phyloP scores from a whole-genome alignment of 2,888 invertebrate species.

The Ophonus ardosiacus region DNA sequence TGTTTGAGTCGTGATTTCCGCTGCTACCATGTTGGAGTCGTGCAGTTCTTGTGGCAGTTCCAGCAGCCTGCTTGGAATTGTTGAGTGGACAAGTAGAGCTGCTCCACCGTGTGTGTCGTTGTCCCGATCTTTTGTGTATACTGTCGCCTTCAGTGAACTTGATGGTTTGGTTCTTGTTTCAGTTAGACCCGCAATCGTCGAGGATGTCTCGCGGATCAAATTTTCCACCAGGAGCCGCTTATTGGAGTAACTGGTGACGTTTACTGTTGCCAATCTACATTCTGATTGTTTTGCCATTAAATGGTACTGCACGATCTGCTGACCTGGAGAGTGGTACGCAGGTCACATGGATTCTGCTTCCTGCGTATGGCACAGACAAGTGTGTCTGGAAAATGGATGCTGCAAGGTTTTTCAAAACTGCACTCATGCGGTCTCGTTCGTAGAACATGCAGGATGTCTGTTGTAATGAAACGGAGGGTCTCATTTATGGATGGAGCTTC shows the following conservation, averaged over 20 bases:
- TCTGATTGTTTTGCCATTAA: background rate
- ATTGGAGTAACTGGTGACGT: background rate
- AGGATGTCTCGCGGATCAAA: background rate
- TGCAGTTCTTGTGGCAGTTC: background rate
- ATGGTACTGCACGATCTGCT: background rate
- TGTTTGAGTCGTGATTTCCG: background rate
- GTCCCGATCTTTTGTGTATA: background rate
- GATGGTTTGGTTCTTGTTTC: background rate
- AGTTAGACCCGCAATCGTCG: background rate
- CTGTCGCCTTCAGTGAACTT: background rate
- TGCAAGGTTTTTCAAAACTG: background rate
- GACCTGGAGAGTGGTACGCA: background rate
- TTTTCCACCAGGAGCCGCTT: conserved; percentile 10
- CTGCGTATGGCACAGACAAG: background rate
- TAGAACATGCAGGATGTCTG: background rate
- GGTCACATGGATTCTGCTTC: background rate
- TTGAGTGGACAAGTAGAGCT: background rate
- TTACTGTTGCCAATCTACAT: conserved; percentile 1
- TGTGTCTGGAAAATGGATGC: background rate
- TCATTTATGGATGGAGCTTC: background rate
- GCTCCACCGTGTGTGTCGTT: background rate
- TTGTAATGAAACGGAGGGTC: background rate
- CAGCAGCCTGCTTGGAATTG: background rate
- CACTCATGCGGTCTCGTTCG: background rate
- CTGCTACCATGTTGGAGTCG: background rate